Conservation (phyloP, 2,888 invertebrate genomes). For the Sipha maydis region DNA sequence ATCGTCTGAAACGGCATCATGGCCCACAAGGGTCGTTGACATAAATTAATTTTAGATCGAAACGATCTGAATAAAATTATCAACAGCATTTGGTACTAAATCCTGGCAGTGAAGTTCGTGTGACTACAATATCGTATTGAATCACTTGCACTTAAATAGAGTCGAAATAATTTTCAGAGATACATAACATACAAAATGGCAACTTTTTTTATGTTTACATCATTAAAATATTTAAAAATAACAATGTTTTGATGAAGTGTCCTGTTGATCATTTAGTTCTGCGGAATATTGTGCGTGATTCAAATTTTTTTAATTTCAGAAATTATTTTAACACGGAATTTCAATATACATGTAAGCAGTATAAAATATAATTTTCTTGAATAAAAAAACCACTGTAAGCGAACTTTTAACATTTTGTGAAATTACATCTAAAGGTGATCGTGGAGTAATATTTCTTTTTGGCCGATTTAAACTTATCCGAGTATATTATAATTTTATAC, state of each 20-base stretch:
- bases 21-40: background rate
- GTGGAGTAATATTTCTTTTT: too few species aligned
- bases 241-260: background rate
- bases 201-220: background rate
- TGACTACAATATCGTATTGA: background rate
- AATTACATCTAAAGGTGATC: too few species aligned
- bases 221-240: background rate
- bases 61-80: background rate
- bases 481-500: background rate
- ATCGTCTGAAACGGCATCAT: background rate
- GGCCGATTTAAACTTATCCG: too few species aligned
- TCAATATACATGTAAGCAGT: too few species aligned
- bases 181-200: background rate
- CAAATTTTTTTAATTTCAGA: too few species aligned
- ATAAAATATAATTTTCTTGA: too few species aligned
- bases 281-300: background rate
- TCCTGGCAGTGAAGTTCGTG: too few species aligned
- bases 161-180: background rate
- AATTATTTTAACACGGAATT: too few species aligned
- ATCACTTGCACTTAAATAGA: background rate
- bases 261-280: background rate
- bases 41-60: conserved; percentile 2
- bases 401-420: too few species aligned
- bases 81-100: background rate
- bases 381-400: too few species aligned